Base-by-base conservation (phyloP, 2,113 vertebrate genomes). In the Nothocercus julius region DNA sequence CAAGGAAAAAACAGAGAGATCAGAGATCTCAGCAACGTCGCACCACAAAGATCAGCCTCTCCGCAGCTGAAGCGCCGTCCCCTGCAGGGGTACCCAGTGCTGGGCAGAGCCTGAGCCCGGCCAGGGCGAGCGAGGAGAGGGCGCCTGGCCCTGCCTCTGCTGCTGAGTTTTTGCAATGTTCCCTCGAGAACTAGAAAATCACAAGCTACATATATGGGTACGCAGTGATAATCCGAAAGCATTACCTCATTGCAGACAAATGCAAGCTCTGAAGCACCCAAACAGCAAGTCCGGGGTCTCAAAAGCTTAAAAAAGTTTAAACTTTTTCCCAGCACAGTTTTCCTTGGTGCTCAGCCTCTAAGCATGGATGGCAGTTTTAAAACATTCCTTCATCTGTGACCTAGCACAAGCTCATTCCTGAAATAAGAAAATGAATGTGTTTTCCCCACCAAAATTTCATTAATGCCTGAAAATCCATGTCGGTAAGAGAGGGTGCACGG, bases 231-330 rank as follows among this genome's bases (percentile, higher is more conserved):
- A 73, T 64, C 36, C 49, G 49, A 42, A 28, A 78, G 1, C 2
- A 13, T 94, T 67, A 79, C 81, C 19, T 81, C 92, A 56, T 13
- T 7, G 5, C 81, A 17, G 90, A 59, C 7, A 86, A 67, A 78
- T 20, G 85, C 19, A 47, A 81, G 77, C 68, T 75, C 13, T 59
- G 36, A 77, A 81, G 47, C 63, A 77, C 75, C n/a, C 4, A 1
- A 38, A 15, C 13, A 28, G 79, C 14, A 49, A 77, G 59, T 22
- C 63, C 40, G 0, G 0, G 17, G 9, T 59, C 61, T 58, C 90
- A 24, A n/a, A 56, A 63, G 1, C 74, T 11, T 2, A 21, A 56
- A 51, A 17, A 0, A 0, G 9, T 1, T 87, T 68, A 27, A 77
- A 56, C 59, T 62, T n/a, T 11, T 79, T 45, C 9, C n/a, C 2